Base-by-base conservation (phyloP, 1,140 invertebrate species). In the Bombus confusus region DNA sequence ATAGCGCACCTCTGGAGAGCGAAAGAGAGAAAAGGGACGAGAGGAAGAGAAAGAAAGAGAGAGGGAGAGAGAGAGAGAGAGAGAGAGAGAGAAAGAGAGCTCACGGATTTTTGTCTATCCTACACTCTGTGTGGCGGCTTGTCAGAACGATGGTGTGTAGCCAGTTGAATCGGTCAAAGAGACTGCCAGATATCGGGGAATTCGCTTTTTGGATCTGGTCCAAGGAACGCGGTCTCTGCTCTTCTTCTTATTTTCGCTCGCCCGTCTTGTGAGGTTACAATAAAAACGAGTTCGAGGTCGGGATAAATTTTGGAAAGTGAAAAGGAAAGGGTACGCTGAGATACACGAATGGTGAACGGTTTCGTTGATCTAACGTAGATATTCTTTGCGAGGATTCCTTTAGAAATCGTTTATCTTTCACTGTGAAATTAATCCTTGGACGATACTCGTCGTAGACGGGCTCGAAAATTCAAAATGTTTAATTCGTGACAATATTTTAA, bases 1-100 rank as follows among this genome's bases (percentile, higher is more conserved):
- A 90, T 90, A 90, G 89, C 84, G 88, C 89, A 90, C 89, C 88
- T 87, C 89, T 86, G 39, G 84, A 86, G 72, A 80, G 68, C 68
- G 68, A 79, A 83, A 79, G 77, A 83, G 71, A 73, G 39, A 83
- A 39, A 71, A 64, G 84, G 85, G 75, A 59, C 75, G 84, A 72
- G 82, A 13, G 84, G 71, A 69, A 71, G 80, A 57, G 87, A 91
- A 73, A 86, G 87, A 89, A 9, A 47, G 88, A 88, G 83, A 83
- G 79, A 59, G 74, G 25, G 84, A 72, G 81, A 10, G 84, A 72
- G 72, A 74, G 81, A 62, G 87, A 91, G 72, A 86, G 87, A 89
- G 0, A 10, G 88, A 87, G 86, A 82, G 79, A 59, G 80, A n/a
- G n/a, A n/a, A n/a, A n/a, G n/a, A n/a, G 28, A 52, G 47, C 18